Base-by-base conservation (phyloP, 2,888 invertebrate genomes). In the Drosophila pegasa region DNA sequence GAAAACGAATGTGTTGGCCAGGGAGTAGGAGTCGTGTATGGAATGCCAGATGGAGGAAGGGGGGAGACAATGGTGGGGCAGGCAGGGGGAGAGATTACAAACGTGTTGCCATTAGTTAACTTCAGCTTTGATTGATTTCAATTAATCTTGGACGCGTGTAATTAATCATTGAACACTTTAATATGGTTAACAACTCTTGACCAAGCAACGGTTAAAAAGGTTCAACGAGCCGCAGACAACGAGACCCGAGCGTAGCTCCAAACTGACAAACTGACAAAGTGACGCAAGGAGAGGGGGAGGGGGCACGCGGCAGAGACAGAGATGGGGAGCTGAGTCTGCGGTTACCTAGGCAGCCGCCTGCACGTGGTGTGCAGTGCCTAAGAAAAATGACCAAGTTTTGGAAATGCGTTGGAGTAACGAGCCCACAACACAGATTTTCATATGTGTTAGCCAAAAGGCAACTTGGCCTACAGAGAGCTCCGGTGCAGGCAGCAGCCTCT, bases 81-180 rank as follows among this genome's bases (percentile, higher is more conserved):
- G 45, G 14, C 7, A n/a, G 16, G 18, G 31, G 33, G 35, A 38
- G 31, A 85, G 85, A 88, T 88, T 89, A 90, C 89, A 90, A 91
- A 90, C 91, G 88, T 88, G 90, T 90, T 88, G 91, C 91, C 91
- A 92, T 92, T 92, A 92, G 92, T 92, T 92, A 92, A 91, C 91
- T 92, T 92, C 92, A 91, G 88, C 88, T 92, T 91, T 92, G 92
- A 92, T 92, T 92, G 92, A 92, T 91, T 92, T 91, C 91, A 92
- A 92, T 92, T 92, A 92, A 92, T 92, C 92, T 92, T 91, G 89
- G 89, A 88, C 90, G 91, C 90, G 90, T 91, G 90, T 91, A 91
- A 92, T 92, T 92, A 92, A 92, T 92, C 92, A 91, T 90, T 90
- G 91, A 90, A 91, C 91, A 91, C 91, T 91, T 91, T 91, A 91